Evolutionary conservation across 1,140 invertebrate species (phyloP), one percentile per base, ranked within the genome.

Genomic region (Pseudomyrmex sp.): DNA sequence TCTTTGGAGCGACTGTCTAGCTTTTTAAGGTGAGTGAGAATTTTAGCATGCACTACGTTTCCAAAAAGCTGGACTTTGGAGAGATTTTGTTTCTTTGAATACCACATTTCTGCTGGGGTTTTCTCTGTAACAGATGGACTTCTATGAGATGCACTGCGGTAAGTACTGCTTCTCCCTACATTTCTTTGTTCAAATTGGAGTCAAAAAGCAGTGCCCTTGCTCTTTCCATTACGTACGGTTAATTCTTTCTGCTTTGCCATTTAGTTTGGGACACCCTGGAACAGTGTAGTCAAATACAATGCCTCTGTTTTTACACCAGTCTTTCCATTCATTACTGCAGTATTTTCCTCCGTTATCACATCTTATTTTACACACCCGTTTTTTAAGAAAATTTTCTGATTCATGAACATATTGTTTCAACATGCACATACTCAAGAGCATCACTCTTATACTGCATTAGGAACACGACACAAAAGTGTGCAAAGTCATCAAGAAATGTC

Each of bases 41-140:
- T 68, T 62, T 91, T 85, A 12, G 75, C 70, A 83, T 89, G 90
- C 3, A 82, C 89, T 20, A 69, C 46, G 76, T 83, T 84, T n/a
- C 92, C 91, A 90, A 93, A 93, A 20, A 93, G 69, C 65, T 88
- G 80, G 86, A 56, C 13, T 70, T 10, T 35, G 0, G 35, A 35
- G 35, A 91, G 52, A 76, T 91, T 61, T 3, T 90, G 90, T 87
- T 89, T 88, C 10, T 63, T 77, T 0, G 62, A 70, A 52, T 63
- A 75, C 89, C 88, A 92, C 35, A 83, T 89, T 82, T 91, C 89
- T 63, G 62, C 58, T 48, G 88, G 89, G 0, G 5, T 35, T 35
- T 5, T 35, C 1, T 35, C 35, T 35, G 35, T 35, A 35, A 35
- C 58, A 1, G 15, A 68, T 15, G 62, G 44, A 12, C 23, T 46